Evolutionary conservation across 2,888 invertebrate genomes (phyloP), one percentile per base, ranked within the genome.

Genomic region (Physocephala rufipes): DNA sequence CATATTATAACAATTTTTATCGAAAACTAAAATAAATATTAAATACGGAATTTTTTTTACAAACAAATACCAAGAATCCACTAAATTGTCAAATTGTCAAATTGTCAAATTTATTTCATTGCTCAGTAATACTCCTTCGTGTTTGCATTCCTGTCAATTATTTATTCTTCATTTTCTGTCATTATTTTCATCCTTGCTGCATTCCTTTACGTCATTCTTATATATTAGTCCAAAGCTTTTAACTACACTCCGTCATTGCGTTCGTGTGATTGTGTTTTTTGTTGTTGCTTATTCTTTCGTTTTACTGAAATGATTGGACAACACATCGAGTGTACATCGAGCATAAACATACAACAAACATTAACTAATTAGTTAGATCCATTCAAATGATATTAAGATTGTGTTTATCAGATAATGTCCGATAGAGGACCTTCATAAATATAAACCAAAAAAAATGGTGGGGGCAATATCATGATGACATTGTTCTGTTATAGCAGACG

Each of bases 331-430:
- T n/a, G n/a, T n/a, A 36, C 36, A 36, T 36, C 36, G 36, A 36
- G n/a, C n/a, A 36, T 36, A 36, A 36, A 55, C 30, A 55, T 2
- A 68, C 67, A 47, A 51, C 68, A 68, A n/a, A n/a, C n/a, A n/a
- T n/a, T n/a, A n/a, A n/a, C 62, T 49, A 68, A 68, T 62, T 68
- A 68, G 62, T 68, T 68, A 68, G 61, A 62, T 68, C n/a, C 51
- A 30, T 13, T 28, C 47, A 47, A 51, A 61, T 26, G 68, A 62
- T 58, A 68, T 68, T 61, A 51, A 51, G 51, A 36, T 45, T 61
- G 61, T 21, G 67, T 30, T 68, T 51, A 68, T 68, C 68, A 30
- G 68, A 68, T 68, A 49, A 51, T 49, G 51, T 49, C 36, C 61
- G 49, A 49, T 49, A 28, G 36, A 43, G 28, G 36, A 21, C 61